Evolutionary conservation across 2,797 vertebrate species (phyloP).

Genomic region (Sparus aurata): DNA sequence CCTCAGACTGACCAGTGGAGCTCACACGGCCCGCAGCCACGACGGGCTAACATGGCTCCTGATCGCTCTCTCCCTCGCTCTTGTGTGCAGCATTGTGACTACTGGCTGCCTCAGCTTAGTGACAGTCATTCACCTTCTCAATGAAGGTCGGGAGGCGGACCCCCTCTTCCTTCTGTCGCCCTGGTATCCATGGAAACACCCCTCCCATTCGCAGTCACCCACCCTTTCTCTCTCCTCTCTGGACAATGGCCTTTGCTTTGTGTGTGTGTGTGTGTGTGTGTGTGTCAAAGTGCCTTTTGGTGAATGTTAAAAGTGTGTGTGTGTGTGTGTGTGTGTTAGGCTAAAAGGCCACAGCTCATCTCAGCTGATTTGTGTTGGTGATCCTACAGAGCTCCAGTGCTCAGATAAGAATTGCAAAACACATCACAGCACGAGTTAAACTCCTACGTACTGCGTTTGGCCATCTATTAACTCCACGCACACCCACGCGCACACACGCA

Average conservation of each 20-base stretch:
- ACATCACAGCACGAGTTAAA: constrained; percentile 39
- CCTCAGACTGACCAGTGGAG: constrained; percentile 63
- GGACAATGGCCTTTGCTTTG: constrained; percentile 81
- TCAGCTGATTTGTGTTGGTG: constrained; percentile 51
- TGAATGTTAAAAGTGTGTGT: constrained; percentile 44
- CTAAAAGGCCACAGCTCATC: constrained; percentile 37
- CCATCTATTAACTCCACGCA: constrained; percentile 42
- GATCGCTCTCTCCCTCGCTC: constrained; percentile 35
- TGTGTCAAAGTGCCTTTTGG: constrained; percentile 18
- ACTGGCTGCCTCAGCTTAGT: constrained; percentile 51
- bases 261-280: constrained; percentile 29
- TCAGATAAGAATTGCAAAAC: constrained; percentile 46
- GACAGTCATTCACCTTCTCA: constrained; percentile 74
- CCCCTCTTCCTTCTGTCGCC: constrained; percentile 84
- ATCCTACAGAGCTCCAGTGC: constrained; percentile 24
- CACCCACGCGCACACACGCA: constrained; percentile 5
- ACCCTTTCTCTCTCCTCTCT: constrained; percentile 46
- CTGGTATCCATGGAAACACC: constrained; percentile 86
- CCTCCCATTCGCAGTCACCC: constrained; percentile 62
- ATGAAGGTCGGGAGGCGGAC: constrained; percentile 80
- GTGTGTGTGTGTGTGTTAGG: constrained; percentile 26
- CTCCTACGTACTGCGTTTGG: constrained; percentile 40
- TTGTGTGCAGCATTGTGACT: constrained; percentile 37
- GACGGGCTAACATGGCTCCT: constrained; percentile 44
- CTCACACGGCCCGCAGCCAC: constrained; percentile 43